Conservation (phyloP, 2,888 invertebrate genomes). For the Vannuccia rotundouncinata region DNA sequence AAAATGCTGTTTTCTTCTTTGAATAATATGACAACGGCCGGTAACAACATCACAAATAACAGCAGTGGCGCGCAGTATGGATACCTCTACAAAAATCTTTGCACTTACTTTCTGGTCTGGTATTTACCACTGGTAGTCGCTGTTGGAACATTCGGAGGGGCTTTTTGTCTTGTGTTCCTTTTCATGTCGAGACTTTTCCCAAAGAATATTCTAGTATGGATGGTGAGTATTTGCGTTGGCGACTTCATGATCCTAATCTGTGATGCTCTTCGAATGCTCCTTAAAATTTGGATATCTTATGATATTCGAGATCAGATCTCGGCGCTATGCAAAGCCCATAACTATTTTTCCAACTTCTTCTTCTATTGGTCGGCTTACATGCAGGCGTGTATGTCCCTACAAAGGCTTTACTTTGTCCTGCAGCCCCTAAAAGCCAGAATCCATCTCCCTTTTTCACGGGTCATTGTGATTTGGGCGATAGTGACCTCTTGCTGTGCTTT, state of each 20-base stretch:
- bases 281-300: slow-evolving; percentile 36
- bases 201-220: slow-evolving; percentile 36
- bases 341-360: slow-evolving; percentile 39
- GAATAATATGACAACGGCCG: background rate
- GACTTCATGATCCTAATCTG: slow-evolving; percentile 40
- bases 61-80: background rate
- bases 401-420: slow-evolving; percentile 36
- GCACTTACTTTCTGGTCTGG: slow-evolving; percentile 39
- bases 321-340: slow-evolving; percentile 30
- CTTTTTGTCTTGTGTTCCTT: slow-evolving; percentile 38
- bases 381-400: slow-evolving; percentile 38
- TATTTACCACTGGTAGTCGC: slow-evolving; percentile 36
- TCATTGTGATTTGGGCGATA: slow-evolving; percentile 28
- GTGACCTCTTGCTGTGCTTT: slow-evolving; percentile 33
- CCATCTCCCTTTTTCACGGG: slow-evolving; percentile 22
- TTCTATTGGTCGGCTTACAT: slow-evolving; percentile 41
- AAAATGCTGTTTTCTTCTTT: too few species aligned
- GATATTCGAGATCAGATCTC: slow-evolving; percentile 34
- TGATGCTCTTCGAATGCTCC: slow-evolving; percentile 35
- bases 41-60: background rate
- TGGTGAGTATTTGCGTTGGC: slow-evolving; percentile 40
- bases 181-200: slow-evolving; percentile 40
- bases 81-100: slow-evolving; percentile 27
- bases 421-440: slow-evolving; percentile 33
- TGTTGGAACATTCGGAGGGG: slow-evolving; percentile 35